These are phyloP conservation scores for Sinopyrophorus schimmeli DNA, from an alignment of 2,888 invertebrate genomes.

Conservation along the genomic window DNA sequence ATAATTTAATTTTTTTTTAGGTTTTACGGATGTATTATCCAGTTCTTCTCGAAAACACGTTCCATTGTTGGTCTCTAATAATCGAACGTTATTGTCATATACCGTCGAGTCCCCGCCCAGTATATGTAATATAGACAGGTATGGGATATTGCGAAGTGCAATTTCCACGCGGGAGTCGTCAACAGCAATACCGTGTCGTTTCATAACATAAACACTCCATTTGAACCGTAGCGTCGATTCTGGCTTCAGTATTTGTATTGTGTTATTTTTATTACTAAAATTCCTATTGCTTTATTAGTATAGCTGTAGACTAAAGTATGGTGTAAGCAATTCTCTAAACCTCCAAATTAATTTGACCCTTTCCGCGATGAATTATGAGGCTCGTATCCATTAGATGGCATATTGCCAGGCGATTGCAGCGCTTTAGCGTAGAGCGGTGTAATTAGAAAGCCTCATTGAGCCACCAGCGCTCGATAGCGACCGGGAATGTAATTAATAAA, in stretches of 20 bases:
- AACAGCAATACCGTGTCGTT: slow-evolving; percentile 23
- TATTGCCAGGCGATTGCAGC: slow-evolving; percentile 53
- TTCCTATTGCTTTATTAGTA: slow-evolving; percentile 33
- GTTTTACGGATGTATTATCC: too few species aligned
- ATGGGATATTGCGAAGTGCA: slow-evolving; percentile 25
- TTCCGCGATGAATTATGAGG: slow-evolving; percentile 51
- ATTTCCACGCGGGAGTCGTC: slow-evolving; percentile 30
- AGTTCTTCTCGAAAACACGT: slow-evolving; percentile 23
- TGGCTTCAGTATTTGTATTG: slow-evolving; percentile 27
- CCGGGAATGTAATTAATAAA: slow-evolving; percentile 53
- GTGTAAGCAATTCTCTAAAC: slow-evolving; percentile 42
- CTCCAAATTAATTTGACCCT: slow-evolving; percentile 53
- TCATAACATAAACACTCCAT: slow-evolving; percentile 33
- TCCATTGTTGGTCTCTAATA: slow-evolving; percentile 15
- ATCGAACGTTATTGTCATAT: slow-evolving; percentile 24
- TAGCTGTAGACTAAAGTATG: slow-evolving; percentile 34
- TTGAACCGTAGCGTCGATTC: slow-evolving; percentile 21
- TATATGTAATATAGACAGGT: slow-evolving; percentile 28
- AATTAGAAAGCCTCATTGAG: slow-evolving; percentile 48
- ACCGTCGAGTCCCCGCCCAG: slow-evolving; percentile 19
- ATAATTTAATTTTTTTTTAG: too few species aligned
- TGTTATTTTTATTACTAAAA: slow-evolving; percentile 31
- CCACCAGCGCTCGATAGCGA: slow-evolving; percentile 41
- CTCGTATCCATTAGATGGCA: slow-evolving; percentile 54
- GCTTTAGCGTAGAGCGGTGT: slow-evolving; percentile 45